Evolutionary conservation across 2,888 invertebrate genomes (phyloP).

Genomic region (Stomorhina lunata): DNA sequence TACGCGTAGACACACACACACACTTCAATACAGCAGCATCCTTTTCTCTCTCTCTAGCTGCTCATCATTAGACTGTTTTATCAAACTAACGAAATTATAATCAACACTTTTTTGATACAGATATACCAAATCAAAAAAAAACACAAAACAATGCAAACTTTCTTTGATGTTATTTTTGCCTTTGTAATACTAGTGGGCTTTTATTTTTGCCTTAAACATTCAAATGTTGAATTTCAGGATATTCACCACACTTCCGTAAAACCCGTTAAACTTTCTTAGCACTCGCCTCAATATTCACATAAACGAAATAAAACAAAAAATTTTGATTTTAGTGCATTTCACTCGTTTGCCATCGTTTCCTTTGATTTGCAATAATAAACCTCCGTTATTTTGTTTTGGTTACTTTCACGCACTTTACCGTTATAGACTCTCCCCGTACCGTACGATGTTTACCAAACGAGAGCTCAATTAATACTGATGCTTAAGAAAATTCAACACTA

Average conservation of each 20-base stretch:
- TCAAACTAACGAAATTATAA: constrained; percentile 42
- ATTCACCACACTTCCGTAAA: constrained; percentile 61
- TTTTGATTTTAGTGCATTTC: constrained; percentile 13
- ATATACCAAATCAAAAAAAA: too few relatives aligned
- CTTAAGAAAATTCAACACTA: constrained; percentile 54
- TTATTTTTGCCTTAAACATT: neutral
- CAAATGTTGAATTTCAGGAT: constrained; percentile 35
- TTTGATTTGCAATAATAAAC: neutral
- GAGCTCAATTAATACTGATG: constrained; percentile 62
- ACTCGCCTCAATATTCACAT: neutral
- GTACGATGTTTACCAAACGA: constrained; percentile 58
- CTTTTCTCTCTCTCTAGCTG: constrained; percentile 15
- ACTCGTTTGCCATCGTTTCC: constrained; percentile 41
- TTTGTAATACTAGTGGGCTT: constrained; percentile 5
- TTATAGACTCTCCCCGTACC: constrained; percentile 33
- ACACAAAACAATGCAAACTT: too few relatives aligned
- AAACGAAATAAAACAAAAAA: constrained; percentile 12
- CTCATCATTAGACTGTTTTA: constrained; percentile 1
- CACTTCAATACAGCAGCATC: constrained; percentile 26
- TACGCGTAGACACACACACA: neutral
- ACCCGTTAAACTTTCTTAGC: constrained; percentile 28
- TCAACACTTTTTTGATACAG: constrained; percentile 27
- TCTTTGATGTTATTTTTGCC: constrained; percentile 34
- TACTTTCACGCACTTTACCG: constrained; percentile 19
- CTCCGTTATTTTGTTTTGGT: constrained; percentile 31